phyloP scores from a whole-genome alignment of 2,888 invertebrate genomes.

The Andrena fulva region DNA sequence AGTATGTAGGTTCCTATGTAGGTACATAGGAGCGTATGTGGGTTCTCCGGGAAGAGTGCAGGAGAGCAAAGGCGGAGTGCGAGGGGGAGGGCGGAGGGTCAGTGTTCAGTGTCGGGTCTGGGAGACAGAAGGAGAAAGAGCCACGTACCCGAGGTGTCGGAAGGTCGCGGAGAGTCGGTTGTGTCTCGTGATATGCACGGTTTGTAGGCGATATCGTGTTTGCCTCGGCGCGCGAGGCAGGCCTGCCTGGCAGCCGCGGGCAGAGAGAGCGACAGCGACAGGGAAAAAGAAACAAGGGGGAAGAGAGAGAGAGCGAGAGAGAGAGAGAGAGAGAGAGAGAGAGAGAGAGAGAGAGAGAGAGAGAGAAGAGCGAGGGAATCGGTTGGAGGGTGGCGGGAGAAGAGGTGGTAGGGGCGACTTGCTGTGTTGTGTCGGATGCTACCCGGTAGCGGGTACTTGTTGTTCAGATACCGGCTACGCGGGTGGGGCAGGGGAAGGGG shows the following conservation, averaged over 20 bases:
- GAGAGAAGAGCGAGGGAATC: conserved; percentile 17
- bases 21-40: conserved; percentile 23
- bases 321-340: conserved; percentile 19
- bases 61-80: conserved; percentile 32
- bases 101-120: conserved; percentile 8
- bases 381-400: conserved; percentile 52
- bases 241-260: conserved; percentile 64
- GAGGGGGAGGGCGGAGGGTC: conserved; percentile 5
- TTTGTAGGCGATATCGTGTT: conserved; percentile 73
- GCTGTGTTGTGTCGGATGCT: conserved; percentile 84
- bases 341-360: conserved; percentile 16
- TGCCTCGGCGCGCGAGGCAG: conserved; percentile 66
- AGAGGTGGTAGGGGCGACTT: conserved; percentile 78
- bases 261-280: conserved; percentile 31
- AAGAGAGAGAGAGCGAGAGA: conserved; percentile 4
- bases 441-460: conserved; percentile 83
- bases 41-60: background rate
- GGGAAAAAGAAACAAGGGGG: conserved; percentile 38
- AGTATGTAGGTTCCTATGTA: conserved; percentile 42
- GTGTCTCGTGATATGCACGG: conserved; percentile 72
- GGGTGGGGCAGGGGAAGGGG: conserved; percentile 56
- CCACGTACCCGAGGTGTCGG: conserved; percentile 58
- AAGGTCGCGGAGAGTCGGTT: conserved; percentile 51
- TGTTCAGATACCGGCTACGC: conserved; percentile 80
- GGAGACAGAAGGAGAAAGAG: conserved; percentile 26